Evolutionary conservation across 2,888 invertebrate genomes (phyloP).

Genomic region (Tenthredo distinguenda): DNA sequence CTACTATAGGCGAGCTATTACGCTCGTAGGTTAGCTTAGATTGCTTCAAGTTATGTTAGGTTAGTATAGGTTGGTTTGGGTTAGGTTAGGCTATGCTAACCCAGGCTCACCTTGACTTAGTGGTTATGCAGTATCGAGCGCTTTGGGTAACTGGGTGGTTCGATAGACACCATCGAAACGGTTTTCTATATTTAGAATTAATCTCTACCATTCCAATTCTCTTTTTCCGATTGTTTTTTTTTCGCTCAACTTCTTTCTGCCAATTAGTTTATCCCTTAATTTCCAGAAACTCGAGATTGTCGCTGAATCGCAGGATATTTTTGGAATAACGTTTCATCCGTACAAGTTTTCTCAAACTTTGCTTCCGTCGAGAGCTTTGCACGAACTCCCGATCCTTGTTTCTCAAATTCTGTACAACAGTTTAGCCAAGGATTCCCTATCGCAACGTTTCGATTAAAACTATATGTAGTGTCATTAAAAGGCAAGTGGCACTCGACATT

Average conservation of each 20-base stretch:
- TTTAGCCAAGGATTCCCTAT: neutral
- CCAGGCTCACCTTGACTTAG: conserved; percentile 65
- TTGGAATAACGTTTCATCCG: neutral
- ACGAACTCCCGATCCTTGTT: neutral
- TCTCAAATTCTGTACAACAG: neutral
- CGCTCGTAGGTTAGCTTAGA: conserved; percentile 40
- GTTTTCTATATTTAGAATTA: conserved; percentile 11
- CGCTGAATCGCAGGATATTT: neutral
- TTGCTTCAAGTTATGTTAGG: conserved; percentile 36
- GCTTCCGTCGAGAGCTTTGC: neutral
- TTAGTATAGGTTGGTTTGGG: neutral
- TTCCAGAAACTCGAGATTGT: neutral
- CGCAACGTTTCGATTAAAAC: neutral
- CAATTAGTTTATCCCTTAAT: neutral
- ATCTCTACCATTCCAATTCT: neutral
- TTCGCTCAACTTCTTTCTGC: neutral
- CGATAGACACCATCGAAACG: conserved; percentile 28
- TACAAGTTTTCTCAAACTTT: neutral
- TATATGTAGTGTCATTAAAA: neutral
- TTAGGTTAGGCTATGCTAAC: conserved; percentile 33
- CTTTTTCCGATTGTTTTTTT: neutral
- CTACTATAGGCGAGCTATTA: conserved; percentile 32
- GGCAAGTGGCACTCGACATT: neutral
- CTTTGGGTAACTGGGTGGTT: conserved; percentile 59
- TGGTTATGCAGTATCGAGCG: conserved; percentile 66